Evolutionary conservation across 2,797 vertebrate species (phyloP).

Genomic region (Echiichthys vipera): DNA sequence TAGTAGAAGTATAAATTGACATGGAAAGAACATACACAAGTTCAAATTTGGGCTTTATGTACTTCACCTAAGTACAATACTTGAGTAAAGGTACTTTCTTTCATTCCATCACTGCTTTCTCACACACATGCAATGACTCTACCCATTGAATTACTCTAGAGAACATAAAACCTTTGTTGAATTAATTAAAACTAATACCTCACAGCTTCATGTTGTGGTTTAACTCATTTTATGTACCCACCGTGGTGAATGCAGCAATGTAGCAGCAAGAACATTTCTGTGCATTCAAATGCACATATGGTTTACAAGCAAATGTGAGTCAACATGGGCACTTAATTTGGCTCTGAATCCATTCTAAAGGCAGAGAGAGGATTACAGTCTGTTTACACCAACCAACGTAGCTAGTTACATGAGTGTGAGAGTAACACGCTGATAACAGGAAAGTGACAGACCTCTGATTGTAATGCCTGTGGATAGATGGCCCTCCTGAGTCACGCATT

Average conservation of each 20-base stretch:
- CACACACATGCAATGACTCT: not conserved
- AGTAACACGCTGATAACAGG: constrained; percentile 1
- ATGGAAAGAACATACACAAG: too few relatives aligned
- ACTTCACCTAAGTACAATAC: too few relatives aligned
- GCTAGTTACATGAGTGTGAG: not conserved
- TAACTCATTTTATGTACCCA: constrained; percentile 13
- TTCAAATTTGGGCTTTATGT: too few relatives aligned
- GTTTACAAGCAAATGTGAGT: constrained; percentile 1
- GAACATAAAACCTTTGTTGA: constrained; percentile 4
- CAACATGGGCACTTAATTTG: constrained; percentile 10
- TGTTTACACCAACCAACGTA: not conserved
- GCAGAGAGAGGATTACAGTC: not conserved
- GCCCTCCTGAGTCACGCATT: not conserved
- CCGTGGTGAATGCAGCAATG: not conserved
- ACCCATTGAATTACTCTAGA: not conserved
- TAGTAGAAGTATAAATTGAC: too few relatives aligned
- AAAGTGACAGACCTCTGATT: not conserved
- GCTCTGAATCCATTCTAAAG: not conserved
- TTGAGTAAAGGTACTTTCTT: too few relatives aligned
- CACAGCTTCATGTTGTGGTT: constrained; percentile 14
- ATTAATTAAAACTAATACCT: constrained; percentile 16
- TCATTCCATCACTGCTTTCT: too few relatives aligned
- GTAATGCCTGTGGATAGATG: not conserved
- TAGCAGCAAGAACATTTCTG: not conserved
- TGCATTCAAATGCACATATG: not conserved